Conservation (phyloP, 92 coral and sea anemone genomes). For the Parazoanthus swiftii region DNA sequence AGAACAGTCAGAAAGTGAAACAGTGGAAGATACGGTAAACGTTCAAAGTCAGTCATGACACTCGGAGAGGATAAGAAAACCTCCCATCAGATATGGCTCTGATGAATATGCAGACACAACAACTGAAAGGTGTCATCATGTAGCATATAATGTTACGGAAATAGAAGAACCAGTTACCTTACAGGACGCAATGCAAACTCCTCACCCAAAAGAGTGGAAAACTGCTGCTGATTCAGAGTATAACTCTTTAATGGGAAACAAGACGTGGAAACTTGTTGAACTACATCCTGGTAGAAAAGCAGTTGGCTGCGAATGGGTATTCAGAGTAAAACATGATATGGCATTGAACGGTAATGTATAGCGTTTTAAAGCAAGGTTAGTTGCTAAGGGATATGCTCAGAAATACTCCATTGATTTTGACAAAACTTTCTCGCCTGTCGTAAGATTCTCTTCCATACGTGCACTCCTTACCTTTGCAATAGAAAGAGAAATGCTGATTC, state of each 20-base stretch:
- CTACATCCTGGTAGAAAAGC: conserved; percentile 49
- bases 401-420: conserved; percentile 51
- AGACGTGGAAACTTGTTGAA: conserved; percentile 53
- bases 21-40: conserved; percentile 35
- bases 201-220: not conserved
- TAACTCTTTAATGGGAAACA: conserved; percentile 42
- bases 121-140: conserved; percentile 29
- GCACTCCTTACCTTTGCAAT: conserved; percentile 51
- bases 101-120: conserved; percentile 50
- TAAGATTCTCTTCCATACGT: conserved; percentile 2
- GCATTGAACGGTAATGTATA: conserved; percentile 54
- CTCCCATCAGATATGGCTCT: conserved; percentile 44
- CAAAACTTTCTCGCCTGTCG: conserved; percentile 49
- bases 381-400: conserved; percentile 58
- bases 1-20: conserved; percentile 22
- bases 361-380: conserved; percentile 54
- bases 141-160: conserved; percentile 42
- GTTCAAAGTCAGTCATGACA: conserved; percentile 35
- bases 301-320: conserved; percentile 45
- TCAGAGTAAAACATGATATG: conserved; percentile 47
- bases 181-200: conserved; percentile 45
- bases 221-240: conserved; percentile 32
- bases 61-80: conserved; percentile 44
- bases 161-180: conserved; percentile 45
- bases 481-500: conserved; percentile 31